Base-by-base conservation (phyloP, 1,140 invertebrate species). In the Pachyrhynchus sulphureomaculatus region DNA sequence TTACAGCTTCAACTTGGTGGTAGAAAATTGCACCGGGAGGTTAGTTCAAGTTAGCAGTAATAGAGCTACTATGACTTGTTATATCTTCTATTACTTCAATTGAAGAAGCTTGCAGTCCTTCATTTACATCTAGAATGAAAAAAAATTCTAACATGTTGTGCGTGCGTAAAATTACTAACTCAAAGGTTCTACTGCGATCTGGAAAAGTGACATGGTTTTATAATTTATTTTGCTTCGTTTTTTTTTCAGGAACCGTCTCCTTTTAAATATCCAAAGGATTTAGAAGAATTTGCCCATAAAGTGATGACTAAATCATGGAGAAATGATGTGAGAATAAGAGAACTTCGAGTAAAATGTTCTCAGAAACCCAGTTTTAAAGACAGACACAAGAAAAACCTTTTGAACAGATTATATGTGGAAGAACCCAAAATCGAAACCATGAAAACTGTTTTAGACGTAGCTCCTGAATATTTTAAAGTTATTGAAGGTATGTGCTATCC, bases 391-490 rank as follows among this genome's bases (percentile, higher is more conserved):
- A 41, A 51, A 20, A 70, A 74, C 62, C 44, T 78, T 71, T 42
- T 82, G 37, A 71, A 72, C 32, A 64, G 74, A 29, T 51, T 75
- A n/a, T 71, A 71, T 36, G 67, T 75, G 0, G 56, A 72, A 67
- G 62, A 69, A 41, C 66, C 72, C 8, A 52, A 65, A 15, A 37
- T 72, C 9, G 54, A 64, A 47, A 69, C 52, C 17, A 67, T 67
- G 8, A 77, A 77, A 68, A 81, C 81, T 21, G 77, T 82, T 44
- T 41, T 80, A 5, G 82, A 87, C 64, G 75, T 86, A 2, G 84
- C 87, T 74, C 83, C 85, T 2, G 73, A 81, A 24, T 88, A 80
- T 68, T 87, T 83, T 67, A 80, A 78, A 4, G 74, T 83, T 64
- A 73, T 87, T 1, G 78, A 80, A 69, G 83, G 81, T 33, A 55